Evolutionary conservation across 2,797 vertebrate genomes (phyloP).

Genomic region (Lerista edwardsae): DNA sequence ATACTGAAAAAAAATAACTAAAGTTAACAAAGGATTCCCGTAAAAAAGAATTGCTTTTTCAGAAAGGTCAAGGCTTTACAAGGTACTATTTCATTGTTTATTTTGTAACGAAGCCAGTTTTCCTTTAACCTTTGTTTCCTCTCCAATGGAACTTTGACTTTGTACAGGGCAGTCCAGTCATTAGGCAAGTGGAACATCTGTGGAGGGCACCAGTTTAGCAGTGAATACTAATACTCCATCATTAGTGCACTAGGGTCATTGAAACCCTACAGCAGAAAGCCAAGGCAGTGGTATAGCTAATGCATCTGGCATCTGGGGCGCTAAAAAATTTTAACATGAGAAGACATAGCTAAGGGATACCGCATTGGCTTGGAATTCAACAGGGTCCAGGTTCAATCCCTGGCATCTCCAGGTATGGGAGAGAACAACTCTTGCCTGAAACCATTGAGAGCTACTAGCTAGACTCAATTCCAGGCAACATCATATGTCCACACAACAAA

Average conservation of each 20-base stretch:
- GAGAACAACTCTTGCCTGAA: too few relatives aligned
- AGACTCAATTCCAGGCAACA: too few relatives aligned
- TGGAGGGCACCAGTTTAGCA: not conserved
- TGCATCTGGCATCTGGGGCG: too few relatives aligned
- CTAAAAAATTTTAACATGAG: too few relatives aligned
- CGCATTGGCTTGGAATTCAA: too few relatives aligned
- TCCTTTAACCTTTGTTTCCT: not conserved
- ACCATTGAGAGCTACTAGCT: too few relatives aligned
- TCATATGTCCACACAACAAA: not conserved
- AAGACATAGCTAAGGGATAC: too few relatives aligned
- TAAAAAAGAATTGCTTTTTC: not conserved
- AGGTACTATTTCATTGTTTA: not conserved
- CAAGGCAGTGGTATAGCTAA: too few relatives aligned
- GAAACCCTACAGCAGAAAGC: not conserved
- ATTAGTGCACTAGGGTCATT: not conserved
- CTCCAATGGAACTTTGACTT: not conserved
- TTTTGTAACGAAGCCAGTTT: not conserved
- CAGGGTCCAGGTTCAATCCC: too few relatives aligned
- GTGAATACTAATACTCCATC: not conserved
- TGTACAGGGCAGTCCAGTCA: not conserved
- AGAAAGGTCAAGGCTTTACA: not conserved
- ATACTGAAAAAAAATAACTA: not conserved
- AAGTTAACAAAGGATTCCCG: slow-evolving; percentile 10
- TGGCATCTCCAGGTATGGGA: too few relatives aligned
- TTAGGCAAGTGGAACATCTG: not conserved